Evolutionary conservation across 2,888 invertebrate species (phyloP), one percentile per base, ranked within the genome.

Genomic region (Drosophila lacicola): DNA sequence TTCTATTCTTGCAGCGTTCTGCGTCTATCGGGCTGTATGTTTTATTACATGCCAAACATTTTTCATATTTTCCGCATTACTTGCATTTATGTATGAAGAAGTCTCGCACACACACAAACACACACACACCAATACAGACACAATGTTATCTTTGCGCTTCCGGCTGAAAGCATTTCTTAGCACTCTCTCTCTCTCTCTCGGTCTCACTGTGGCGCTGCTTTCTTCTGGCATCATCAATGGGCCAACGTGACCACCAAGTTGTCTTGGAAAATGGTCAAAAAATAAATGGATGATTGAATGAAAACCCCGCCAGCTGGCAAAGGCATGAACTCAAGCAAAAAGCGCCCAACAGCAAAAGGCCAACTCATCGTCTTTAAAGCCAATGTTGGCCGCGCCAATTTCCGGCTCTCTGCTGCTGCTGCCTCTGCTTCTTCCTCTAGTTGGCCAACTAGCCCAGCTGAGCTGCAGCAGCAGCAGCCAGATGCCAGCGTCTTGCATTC

Each of bases 161-260:
- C 90, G 90, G 90, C 88, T 90, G 90, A 90, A 86, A 86, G 88
- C 87, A 78, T 90, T 90, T 89, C 85, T 81, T 79, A 80, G 74
- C 79, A 65, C 78, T 63, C 70, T 44, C 64, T 49, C 39, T 41
- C 71, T 19, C 44, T 51, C 19, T 2, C 46, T 17, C 50, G 14
- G 36, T 45, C 34, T 25, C 58, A 41, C 55, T 53, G 13, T 17
- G 21, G 58, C 14, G 36, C 17, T 21, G 47, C 50, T 57, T 71
- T 75, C 67, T 70, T 58, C 58, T 61, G 49, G 66, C 74, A 81
- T 65, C 72, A 82, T 80, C 82, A 82, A 80, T 74, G 81, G 68
- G 41, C 82, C 82, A 88, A 83, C 89, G 86, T 90, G 88, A 88
- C 88, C 88, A 76, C 88, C 88, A 85, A 86, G 81, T 79, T 84